A percentile compares a stretch with the other conserved stretches of the same genome.
Evolutionary conservation across 2,797 vertebrate genomes (phyloP).

Genomic region (Notoglanidium macrostoma): DNA sequence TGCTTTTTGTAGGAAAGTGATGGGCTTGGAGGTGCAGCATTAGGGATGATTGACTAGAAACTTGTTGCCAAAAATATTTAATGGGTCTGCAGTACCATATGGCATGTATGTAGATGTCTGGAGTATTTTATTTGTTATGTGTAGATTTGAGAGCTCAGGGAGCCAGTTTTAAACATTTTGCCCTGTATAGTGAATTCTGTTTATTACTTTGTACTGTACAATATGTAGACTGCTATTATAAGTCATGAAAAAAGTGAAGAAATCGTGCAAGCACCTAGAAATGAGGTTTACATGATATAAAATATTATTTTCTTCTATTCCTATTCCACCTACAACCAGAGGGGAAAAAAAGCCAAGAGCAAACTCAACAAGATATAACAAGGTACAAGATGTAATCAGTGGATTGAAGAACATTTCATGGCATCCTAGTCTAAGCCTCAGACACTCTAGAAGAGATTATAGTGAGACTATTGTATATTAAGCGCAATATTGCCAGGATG

Average conservation of each 20-base stretch:
- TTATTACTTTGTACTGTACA: not conserved
- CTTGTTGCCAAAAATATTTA: slow-evolving; percentile 1
- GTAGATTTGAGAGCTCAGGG: not conserved
- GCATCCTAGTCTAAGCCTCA: not conserved
- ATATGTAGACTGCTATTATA: not conserved
- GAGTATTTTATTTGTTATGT: not conserved
- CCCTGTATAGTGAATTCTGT: not conserved
- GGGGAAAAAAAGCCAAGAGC: not conserved
- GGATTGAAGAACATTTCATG: not conserved
- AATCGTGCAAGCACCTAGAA: not conserved
- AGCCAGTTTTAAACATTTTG: not conserved
- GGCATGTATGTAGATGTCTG: not conserved
- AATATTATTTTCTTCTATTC: not conserved
- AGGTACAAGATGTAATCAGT: not conserved
- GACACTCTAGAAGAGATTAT: not conserved
- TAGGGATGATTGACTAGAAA: not conserved
- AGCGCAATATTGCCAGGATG: not conserved
- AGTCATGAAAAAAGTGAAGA: not conserved
- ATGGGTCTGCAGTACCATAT: not conserved
- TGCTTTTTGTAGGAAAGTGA: not conserved
- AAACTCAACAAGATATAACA: not conserved
- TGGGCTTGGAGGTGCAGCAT: not conserved
- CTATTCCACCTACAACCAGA: not conserved
- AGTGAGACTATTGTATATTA: not conserved
- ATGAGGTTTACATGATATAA: not conserved